These are phyloP conservation scores for Watsonalla binaria DNA, from an alignment of 2,888 invertebrate species.

Conservation along the genomic window DNA sequence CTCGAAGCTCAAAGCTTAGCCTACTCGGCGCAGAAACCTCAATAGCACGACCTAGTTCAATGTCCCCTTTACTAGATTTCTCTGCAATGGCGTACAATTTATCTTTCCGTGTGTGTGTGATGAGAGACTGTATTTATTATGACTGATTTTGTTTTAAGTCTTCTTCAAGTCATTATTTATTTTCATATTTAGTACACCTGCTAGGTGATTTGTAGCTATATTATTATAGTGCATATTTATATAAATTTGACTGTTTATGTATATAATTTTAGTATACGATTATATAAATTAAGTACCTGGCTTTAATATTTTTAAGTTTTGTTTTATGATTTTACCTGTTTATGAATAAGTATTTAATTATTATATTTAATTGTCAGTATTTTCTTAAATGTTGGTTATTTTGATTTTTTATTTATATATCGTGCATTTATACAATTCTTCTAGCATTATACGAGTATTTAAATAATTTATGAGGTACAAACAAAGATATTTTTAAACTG, in stretches of 20 bases:
- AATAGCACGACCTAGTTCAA: constrained; percentile 57
- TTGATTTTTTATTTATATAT: constrained; percentile 13
- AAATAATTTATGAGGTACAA: constrained; percentile 13
- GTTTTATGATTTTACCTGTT: constrained; percentile 32
- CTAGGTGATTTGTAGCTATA: constrained; percentile 16
- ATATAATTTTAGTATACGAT: constrained; percentile 32
- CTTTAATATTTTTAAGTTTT: constrained; percentile 66
- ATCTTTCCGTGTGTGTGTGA: constrained; percentile 51
- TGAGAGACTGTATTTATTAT: constrained; percentile 54
- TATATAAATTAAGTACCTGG: constrained; percentile 49
- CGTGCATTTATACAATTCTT: constrained; percentile 6
- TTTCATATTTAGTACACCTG: constrained; percentile 34
- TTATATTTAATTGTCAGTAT: constrained; percentile 1
- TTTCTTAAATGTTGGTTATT: background rate
- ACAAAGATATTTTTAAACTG: constrained; percentile 17
- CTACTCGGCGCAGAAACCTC: constrained; percentile 86
- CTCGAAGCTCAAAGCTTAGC: constrained; percentile 88
- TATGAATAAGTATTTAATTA: constrained; percentile 19
- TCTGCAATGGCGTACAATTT: constrained; percentile 44
- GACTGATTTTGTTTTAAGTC: constrained; percentile 36
- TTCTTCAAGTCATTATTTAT: constrained; percentile 36
- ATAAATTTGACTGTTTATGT: constrained; percentile 28
- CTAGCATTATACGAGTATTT: constrained; percentile 4
- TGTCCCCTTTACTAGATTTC: constrained; percentile 62
- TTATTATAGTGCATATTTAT: constrained; percentile 18